Conservation (phyloP, 2,797 vertebrate species). For the Dallia pectoralis region DNA sequence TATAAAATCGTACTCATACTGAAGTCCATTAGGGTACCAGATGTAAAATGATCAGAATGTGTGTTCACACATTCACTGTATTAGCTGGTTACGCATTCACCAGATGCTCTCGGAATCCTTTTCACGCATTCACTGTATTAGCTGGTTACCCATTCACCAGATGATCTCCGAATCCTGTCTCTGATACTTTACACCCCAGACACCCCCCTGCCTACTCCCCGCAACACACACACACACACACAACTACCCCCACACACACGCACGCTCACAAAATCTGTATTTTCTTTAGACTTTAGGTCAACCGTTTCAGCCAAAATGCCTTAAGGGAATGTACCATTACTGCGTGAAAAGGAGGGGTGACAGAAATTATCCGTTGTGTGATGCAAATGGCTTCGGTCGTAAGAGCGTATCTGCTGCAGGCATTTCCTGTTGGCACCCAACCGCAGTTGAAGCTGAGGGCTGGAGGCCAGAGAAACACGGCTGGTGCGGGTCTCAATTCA, state of each 20-base stretch:
- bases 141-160: neutral
- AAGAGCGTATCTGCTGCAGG: constrained; percentile 75
- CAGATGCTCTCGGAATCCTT: too few relatives aligned
- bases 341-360: constrained; percentile 53
- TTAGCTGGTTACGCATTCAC: neutral
- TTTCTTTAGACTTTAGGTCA: constrained; percentile 8
- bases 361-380: constrained; percentile 73
- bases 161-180: neutral
- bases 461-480: constrained; percentile 25
- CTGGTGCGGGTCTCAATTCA: constrained; percentile 51
- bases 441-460: constrained; percentile 5
- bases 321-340: constrained; percentile 60
- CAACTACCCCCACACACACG: too few relatives aligned
- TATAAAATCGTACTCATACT: neutral
- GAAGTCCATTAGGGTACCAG: neutral
- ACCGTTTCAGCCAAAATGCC: constrained; percentile 56
- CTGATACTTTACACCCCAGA: neutral
- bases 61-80: neutral
- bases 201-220: neutral
- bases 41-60: neutral
- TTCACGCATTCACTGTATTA: neutral
- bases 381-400: constrained; percentile 72
- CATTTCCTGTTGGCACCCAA: constrained; percentile 75
- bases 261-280: too few relatives aligned
- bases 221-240: too few relatives aligned